Evolutionary conservation across 2,113 vertebrate species (phyloP).

Genomic region (Perca schrenkii): DNA sequence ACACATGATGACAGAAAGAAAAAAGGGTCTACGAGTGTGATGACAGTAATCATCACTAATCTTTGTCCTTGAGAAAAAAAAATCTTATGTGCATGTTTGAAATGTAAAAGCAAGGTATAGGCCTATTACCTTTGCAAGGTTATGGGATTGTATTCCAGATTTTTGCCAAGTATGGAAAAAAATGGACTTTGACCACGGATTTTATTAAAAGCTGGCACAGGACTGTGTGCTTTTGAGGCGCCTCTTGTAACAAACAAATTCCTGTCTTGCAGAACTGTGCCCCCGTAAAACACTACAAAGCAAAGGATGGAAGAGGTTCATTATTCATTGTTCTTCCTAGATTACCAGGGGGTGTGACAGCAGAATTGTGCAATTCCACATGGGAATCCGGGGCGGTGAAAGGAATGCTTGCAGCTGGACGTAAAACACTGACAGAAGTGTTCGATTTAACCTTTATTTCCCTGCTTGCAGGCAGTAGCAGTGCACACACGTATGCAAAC

Average conservation of each 20-base stretch:
- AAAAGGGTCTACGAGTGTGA: neutral
- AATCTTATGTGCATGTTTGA: constrained; percentile 7
- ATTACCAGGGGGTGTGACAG: constrained; percentile 72
- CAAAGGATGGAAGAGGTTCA: constrained; percentile 50
- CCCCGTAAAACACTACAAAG: constrained; percentile 43
- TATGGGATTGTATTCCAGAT: constrained; percentile 5
- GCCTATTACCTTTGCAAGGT: neutral
- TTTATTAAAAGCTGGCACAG: constrained; percentile 35
- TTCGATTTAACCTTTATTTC: constrained; percentile 75
- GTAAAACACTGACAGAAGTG: constrained; percentile 78
- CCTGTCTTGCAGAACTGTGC: constrained; percentile 36
- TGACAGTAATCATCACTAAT: constrained; percentile 3
- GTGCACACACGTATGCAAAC: constrained; percentile 35
- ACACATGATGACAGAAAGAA: neutral
- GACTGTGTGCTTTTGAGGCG: neutral
- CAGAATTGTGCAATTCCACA: constrained; percentile 83
- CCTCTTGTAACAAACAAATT: constrained; percentile 42
- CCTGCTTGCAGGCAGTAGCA: constrained; percentile 41
- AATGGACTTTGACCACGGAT: neutral
- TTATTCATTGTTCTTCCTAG: constrained; percentile 70
- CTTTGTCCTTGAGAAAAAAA: constrained; percentile 1
- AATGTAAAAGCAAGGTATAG: neutral
- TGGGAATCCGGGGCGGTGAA: constrained; percentile 83
- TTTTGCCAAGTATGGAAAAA: neutral
- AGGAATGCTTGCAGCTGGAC: constrained; percentile 81